phyloP scores from a whole-genome alignment of 2,113 vertebrate species.

The Aegypius monachus region DNA sequence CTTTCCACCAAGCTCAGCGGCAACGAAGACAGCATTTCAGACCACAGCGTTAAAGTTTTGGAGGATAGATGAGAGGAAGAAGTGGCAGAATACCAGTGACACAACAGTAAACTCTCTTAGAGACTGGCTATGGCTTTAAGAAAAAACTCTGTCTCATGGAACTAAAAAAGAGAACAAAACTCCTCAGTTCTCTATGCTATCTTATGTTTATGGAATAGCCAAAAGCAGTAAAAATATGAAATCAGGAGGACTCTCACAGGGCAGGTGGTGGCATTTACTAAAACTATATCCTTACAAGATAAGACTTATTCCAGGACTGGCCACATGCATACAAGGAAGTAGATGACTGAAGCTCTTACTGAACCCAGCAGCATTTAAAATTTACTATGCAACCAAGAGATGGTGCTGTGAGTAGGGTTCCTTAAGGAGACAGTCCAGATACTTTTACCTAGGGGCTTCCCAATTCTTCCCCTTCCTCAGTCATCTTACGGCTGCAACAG shows the following conservation, averaged over 20 bases:
- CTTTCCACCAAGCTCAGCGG: not conserved
- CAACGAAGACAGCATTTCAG: not conserved
- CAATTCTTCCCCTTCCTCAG: not conserved
- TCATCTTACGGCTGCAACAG: not conserved
- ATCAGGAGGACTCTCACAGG: not conserved
- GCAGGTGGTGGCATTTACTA: not conserved
- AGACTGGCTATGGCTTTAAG: not conserved
- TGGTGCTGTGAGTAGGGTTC: not conserved
- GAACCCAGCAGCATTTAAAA: not conserved
- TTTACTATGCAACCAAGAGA: not conserved
- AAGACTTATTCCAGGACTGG: not conserved
- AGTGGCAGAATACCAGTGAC: not conserved
- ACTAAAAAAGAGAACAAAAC: not conserved
- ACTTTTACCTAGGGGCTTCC: not conserved
- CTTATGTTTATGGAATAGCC: not conserved
- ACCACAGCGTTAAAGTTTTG: not conserved
- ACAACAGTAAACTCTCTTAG: not conserved
- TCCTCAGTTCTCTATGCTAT: not conserved
- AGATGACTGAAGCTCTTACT: fast-evolving
- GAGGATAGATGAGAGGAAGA: not conserved
- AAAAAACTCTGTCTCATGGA: not conserved
- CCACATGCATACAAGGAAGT: not conserved
- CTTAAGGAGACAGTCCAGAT: not conserved
- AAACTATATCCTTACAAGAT: not conserved
- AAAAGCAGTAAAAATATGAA: not conserved